Conservation (phyloP, 1,140 invertebrate species). For the Dryas iulia region DNA sequence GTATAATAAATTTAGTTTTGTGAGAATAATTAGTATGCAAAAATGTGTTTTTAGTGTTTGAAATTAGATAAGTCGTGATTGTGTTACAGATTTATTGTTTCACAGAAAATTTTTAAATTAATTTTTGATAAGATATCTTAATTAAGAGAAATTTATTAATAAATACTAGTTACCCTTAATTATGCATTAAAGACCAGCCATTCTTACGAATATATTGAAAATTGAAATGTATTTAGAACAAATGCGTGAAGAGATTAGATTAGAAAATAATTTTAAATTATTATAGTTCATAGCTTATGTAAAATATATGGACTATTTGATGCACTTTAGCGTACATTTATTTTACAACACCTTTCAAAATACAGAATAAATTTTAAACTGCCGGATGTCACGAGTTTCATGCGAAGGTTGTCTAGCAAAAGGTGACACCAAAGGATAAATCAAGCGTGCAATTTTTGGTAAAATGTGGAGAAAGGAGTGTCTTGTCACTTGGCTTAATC, state of each 20-base stretch:
- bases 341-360: not conserved
- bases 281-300: not conserved
- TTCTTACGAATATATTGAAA: not conserved
- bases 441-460: not conserved
- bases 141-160: not conserved
- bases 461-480: not conserved
- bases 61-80: not conserved
- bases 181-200: not conserved
- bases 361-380: not conserved
- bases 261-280: not conserved
- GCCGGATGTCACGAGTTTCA: not conserved
- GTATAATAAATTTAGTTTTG: not conserved
- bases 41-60: not conserved
- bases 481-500: not conserved
- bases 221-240: no score
- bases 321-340: not conserved
- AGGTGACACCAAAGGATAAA: not conserved
- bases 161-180: not conserved
- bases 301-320: conserved; percentile 4
- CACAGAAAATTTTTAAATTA: not conserved
- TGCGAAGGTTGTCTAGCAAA: not conserved
- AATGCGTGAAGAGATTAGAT: no score
- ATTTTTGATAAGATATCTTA: not conserved
- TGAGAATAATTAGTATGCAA: not conserved
- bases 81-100: not conserved